Evolutionary conservation across 2,113 vertebrate genomes (phyloP), one percentile per base, ranked within the genome.

Genomic region (Takifugu flavidus): DNA sequence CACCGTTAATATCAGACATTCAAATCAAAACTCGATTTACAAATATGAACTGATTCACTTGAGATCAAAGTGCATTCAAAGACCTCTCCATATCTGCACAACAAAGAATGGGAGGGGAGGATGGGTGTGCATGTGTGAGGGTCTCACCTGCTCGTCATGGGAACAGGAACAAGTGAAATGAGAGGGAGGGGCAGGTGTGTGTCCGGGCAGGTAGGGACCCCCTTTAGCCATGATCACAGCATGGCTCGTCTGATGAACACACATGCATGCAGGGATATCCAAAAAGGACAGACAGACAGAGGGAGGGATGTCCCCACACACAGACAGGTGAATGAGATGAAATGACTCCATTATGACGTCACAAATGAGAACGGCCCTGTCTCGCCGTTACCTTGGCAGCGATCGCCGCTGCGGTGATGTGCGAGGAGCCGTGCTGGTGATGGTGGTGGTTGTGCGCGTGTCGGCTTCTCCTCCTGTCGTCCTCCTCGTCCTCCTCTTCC

Each of bases 321-420:
- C 68, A 74, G 54, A 75, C 43, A 72, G 56, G 53, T 63, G 68
- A 78, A 64, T 77, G 73, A 62, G 31, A 75, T 34, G 74, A 75
- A 25, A 77, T 75, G 61, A 25, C 39, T 10, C 7, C 43, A 8
- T 45, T 15, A 6, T n/a, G 56, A 49, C 25, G 56, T 25, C n/a
- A 6, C 10, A 39, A 4, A 28, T 43, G 43, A 31, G 53, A 5
- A 31, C 15, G 1, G 5, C 56, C 52, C 45, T 10, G n/a, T 6
- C n/a, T 2, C 6, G 42, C 1, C 29, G 45, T 90, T 91, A 98
- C 97, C 94, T 98, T 99, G 75, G 97, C 95, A 87, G 96, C 96
- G 67, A 98, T 97, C 60, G 95, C 95, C 49, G 96, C 96, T 72
- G 96, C 94, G 14, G 96, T 99, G 91, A 98, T 98, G 89, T 98